Percentiles rank a stretch among this genome's conserved stretches.
Evolutionary conservation across 1,140 invertebrate species (phyloP).

Genomic region (Orius laevigatus): DNA sequence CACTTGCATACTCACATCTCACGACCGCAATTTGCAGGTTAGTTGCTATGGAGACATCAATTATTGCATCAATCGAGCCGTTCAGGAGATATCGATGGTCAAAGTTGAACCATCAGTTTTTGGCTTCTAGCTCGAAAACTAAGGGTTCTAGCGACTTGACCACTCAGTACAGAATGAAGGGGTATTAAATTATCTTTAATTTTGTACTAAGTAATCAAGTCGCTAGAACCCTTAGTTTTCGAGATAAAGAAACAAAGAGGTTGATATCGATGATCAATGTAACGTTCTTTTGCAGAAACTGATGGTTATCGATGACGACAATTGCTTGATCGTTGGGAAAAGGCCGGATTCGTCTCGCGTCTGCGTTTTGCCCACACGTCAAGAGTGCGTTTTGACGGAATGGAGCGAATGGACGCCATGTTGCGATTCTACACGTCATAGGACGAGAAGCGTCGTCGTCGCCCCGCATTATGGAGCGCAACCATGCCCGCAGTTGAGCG

Average conservation of each 20-base stretch:
- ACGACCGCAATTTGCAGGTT: slow-evolving; percentile 15
- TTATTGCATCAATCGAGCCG: neutral
- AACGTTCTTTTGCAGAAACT: slow-evolving; percentile 18
- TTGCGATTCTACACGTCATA: slow-evolving; percentile 20
- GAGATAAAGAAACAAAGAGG: no score
- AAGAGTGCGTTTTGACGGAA: slow-evolving; percentile 26
- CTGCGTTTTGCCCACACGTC: slow-evolving; percentile 22
- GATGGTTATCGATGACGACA: slow-evolving; percentile 23
- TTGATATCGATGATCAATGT: no score
- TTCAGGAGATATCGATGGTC: no score
- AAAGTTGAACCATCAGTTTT: no score
- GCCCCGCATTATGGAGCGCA: slow-evolving; percentile 24
- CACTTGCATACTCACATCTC: slow-evolving; percentile 22
- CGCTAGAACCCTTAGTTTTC: no score
- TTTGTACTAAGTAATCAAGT: no score
- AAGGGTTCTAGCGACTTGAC: no score
- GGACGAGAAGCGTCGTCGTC: slow-evolving; percentile 22
- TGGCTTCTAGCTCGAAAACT: no score
- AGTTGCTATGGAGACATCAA: neutral
- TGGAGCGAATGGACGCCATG: slow-evolving; percentile 24
- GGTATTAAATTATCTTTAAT: no score
- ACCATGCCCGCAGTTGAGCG: slow-evolving; percentile 24
- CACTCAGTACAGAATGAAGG: no score
- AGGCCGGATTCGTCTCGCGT: slow-evolving; percentile 21
- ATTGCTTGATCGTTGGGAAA: slow-evolving; percentile 22